phyloP scores from a whole-genome alignment of 2,888 invertebrate genomes.

The Pollenia amentaria region DNA sequence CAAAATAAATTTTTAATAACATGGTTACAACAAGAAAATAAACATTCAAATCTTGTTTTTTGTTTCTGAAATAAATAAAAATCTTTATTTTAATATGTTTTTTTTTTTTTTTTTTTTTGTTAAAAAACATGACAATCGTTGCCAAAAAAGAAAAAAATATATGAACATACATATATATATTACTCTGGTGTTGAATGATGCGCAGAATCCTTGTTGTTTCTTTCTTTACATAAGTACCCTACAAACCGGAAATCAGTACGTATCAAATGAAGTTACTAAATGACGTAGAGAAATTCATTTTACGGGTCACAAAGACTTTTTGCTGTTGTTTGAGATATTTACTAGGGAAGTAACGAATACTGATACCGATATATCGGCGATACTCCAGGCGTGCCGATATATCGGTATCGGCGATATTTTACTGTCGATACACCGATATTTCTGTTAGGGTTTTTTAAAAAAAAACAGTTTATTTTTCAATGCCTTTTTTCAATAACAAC shows the following conservation, averaged over 20 bases:
- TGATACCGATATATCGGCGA: too few species aligned
- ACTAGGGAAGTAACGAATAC: too few species aligned
- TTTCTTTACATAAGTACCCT: slow-evolving; percentile 51
- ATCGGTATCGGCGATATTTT: too few species aligned
- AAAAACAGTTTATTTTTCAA: too few species aligned
- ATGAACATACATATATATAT: background rate
- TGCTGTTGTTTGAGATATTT: too few species aligned
- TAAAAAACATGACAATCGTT: slow-evolving; percentile 70
- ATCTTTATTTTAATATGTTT: slow-evolving; percentile 7
- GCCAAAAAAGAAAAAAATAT: slow-evolving; percentile 63
- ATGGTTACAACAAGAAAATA: slow-evolving; percentile 44
- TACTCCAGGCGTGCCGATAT: too few species aligned
- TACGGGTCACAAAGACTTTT: too few species aligned
- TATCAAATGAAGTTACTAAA: background rate
- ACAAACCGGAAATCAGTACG: background rate
- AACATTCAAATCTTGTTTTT: slow-evolving; percentile 42
- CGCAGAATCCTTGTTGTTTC: slow-evolving; percentile 62
- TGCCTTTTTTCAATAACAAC: too few species aligned
- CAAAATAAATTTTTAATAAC: slow-evolving; percentile 23
- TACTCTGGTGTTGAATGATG: slow-evolving; percentile 34
- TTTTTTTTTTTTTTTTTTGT: slow-evolving; percentile 34
- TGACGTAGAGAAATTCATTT: background rate
- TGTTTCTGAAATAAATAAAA: slow-evolving; percentile 43
- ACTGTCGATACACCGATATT: too few species aligned
- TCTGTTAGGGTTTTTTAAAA: too few species aligned